Evolutionary conservation across 1,140 invertebrate genomes (phyloP).

Genomic region (Asbolus verrucosus): DNA sequence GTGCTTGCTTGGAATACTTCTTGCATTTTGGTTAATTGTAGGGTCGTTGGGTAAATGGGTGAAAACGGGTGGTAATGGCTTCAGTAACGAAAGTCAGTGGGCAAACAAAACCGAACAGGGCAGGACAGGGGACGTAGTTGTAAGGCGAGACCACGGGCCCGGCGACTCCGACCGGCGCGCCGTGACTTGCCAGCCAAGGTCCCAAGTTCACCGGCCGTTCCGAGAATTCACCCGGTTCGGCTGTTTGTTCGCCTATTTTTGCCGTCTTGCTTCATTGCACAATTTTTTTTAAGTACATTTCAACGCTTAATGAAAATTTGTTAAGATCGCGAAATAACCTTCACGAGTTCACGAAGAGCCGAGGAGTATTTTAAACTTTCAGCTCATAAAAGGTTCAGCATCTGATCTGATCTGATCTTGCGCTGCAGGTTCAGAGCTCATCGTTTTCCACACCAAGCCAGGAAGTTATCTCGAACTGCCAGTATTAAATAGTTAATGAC

Average conservation of each 20-base stretch:
- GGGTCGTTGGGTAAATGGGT: too few relatives aligned
- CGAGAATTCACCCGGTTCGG: conserved; percentile 38
- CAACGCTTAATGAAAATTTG: conserved; percentile 9
- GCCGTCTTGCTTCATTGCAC: conserved; percentile 29
- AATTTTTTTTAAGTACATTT: conserved; percentile 23
- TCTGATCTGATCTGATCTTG: not conserved
- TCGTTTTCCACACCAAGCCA: too few relatives aligned
- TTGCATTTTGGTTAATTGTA: too few relatives aligned
- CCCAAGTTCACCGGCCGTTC: conserved; percentile 40
- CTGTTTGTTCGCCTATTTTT: conserved; percentile 35
- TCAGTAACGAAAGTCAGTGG: not conserved
- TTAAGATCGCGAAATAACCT: conserved; percentile 18
- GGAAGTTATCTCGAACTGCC: conserved; percentile 9
- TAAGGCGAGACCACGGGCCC: conserved; percentile 6
- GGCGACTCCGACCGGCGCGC: conserved; percentile 31
- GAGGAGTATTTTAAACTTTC: not conserved
- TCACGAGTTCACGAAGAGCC: too few relatives aligned
- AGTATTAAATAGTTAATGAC: conserved; percentile 20
- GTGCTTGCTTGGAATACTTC: too few relatives aligned
- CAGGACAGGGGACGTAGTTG: conserved; percentile 27
- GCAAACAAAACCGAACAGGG: conserved; percentile 26
- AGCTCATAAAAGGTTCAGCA: not conserved
- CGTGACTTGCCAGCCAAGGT: conserved; percentile 37
- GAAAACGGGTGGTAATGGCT: too few relatives aligned
- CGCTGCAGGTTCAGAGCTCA: too few relatives aligned